Conservation (phyloP, 2,888 invertebrate species). For the Aporophyla nigra region DNA sequence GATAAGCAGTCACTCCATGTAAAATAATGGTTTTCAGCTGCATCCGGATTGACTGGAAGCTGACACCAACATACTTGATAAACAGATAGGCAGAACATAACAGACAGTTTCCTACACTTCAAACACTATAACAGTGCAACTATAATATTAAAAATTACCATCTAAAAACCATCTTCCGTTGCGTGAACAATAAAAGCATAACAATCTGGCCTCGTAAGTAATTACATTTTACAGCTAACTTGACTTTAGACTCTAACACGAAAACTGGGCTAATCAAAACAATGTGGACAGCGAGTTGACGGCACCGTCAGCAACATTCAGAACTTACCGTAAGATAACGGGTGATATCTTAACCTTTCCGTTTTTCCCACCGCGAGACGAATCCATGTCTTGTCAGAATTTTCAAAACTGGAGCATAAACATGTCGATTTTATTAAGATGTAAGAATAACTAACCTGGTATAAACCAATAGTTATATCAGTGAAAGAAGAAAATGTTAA, state of each 20-base stretch:
- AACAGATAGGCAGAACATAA: neutral
- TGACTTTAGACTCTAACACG: constrained; percentile 47
- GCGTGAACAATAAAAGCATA: constrained; percentile 60
- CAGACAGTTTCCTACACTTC: neutral
- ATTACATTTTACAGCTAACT: constrained; percentile 65
- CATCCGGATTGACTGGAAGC: no score
- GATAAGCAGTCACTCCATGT: no score
- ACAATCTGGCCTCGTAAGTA: constrained; percentile 49
- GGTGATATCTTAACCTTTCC: constrained; percentile 76
- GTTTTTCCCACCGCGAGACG: constrained; percentile 71
- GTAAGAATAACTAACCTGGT: neutral
- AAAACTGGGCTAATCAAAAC: constrained; percentile 70
- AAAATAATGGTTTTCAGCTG: no score
- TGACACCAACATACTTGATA: no score
- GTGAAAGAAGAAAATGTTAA: neutral
- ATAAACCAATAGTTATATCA: neutral
- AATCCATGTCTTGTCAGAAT: constrained; percentile 59
- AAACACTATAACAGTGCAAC: neutral
- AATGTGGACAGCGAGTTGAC: constrained; percentile 67
- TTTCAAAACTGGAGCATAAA: constrained; percentile 57
- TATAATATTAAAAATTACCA: constrained; percentile 21
- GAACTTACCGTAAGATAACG: constrained; percentile 81
- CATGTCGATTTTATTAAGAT: constrained; percentile 29
- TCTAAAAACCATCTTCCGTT: constrained; percentile 45
- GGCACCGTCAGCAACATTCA: constrained; percentile 60